Evolutionary conservation across 2,888 invertebrate species (phyloP), one percentile per base, ranked within the genome.

Genomic region (Chalcis sispes): DNA sequence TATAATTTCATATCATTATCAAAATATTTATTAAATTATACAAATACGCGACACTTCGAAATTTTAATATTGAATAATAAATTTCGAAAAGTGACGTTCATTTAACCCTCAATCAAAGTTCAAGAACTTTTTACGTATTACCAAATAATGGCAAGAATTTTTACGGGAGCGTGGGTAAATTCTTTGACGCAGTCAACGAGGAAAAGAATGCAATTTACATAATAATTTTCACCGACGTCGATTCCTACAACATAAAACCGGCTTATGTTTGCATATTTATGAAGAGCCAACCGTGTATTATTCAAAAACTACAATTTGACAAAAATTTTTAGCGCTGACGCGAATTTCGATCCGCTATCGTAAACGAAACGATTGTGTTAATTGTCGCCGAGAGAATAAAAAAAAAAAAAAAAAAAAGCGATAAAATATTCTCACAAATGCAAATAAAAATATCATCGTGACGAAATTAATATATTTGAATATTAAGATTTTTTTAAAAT

Each of bases 121-220:
- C n/a, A n/a, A n/a, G 42, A 32, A 8, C 32, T 3, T 8, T 32
- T 2, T 40, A 15, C 23, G n/a, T 23, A 27, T 27, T 27, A 27
- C 46, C 42, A 62, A 62, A 46, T 7, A 46, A 7, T 46, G 46
- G 25, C 46, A 46, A 27, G 27, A 46, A 46, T 46, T 62, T 46
- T 58, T 32, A n/a, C 18, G 25, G 15, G 15, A 59, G 40, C 42
- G 62, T 42, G 62, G 62, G 27, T 62, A 42, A 62, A 62, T 27
- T 62, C 46, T 15, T 13, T 65, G 50, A 65, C 50, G 64, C 23
- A 50, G 1, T 13, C 20, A 65, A 23, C 32, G 50, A 65, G 32
- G 50, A 65, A 65, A 62, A 23, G 52, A 65, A 46, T 46, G 23
- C n/a, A 3, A 36, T 65, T 65, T 52, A 27, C 50, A 65, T 65